These are phyloP conservation scores for Gastracanthus pulcherrimus DNA, from an alignment of 2,888 invertebrate genomes.

Conservation along the genomic window DNA sequence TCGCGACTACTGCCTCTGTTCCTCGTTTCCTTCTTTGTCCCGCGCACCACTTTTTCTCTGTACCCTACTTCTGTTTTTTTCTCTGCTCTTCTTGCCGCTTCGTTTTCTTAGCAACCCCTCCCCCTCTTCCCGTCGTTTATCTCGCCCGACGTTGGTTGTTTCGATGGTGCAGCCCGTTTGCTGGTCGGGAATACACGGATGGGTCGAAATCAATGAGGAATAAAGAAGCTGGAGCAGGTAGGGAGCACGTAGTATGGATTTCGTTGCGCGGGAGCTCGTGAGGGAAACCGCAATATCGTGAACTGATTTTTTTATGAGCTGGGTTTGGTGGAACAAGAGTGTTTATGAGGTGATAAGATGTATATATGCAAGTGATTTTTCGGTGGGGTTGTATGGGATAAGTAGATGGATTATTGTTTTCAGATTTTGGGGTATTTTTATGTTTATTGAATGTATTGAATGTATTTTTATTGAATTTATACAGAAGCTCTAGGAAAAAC, in stretches of 20 bases:
- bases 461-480: too few species aligned
- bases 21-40: slow-evolving; percentile 40
- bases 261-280: slow-evolving; percentile 20
- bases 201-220: slow-evolving; percentile 48
- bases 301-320: slow-evolving; percentile 33
- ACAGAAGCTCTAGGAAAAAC: too few species aligned
- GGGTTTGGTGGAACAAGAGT: neutral
- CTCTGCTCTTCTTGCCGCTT: slow-evolving; percentile 30
- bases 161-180: too few species aligned
- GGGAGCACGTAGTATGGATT: neutral
- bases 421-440: too few species aligned
- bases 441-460: too few species aligned
- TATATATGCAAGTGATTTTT: too few species aligned
- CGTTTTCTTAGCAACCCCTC: too few species aligned
- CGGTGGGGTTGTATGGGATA: too few species aligned
- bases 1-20: slow-evolving; percentile 56
- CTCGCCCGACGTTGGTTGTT: slow-evolving; percentile 15
- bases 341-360: neutral
- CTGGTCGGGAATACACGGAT: neutral
- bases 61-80: slow-evolving; percentile 13
- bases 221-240: slow-evolving; percentile 18
- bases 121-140: slow-evolving; percentile 1
- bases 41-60: slow-evolving; percentile 32
- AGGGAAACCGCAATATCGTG: slow-evolving; percentile 30
- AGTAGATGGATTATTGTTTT: too few species aligned